Percentiles rank a stretch among this genome's conserved stretches.
Evolutionary conservation across 2,113 vertebrate genomes (phyloP).

Genomic region (Pterocles orientalis): DNA sequence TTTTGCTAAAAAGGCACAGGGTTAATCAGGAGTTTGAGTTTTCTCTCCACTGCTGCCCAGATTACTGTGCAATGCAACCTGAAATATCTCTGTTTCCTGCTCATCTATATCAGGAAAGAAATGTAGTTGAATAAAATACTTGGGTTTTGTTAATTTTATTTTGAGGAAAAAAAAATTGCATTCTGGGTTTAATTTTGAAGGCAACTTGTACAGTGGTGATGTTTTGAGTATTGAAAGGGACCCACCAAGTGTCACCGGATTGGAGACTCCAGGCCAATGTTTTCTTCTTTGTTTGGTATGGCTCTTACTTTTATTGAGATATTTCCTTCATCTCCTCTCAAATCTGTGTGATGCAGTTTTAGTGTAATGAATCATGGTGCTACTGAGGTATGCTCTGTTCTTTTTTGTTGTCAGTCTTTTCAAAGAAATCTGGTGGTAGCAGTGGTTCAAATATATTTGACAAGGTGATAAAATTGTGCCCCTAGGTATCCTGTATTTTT

Average conservation of each 20-base stretch:
- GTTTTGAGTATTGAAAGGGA: not conserved
- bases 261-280: not conserved
- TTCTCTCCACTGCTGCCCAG: not conserved
- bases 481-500: conserved; percentile 49
- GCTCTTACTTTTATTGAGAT: not conserved
- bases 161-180: not conserved
- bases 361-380: not conserved
- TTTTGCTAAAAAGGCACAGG: not conserved
- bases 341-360: not conserved
- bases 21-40: not conserved
- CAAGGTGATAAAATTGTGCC: conserved; percentile 6
- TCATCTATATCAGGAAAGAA: not conserved
- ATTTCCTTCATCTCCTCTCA: not conserved
- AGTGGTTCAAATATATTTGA: not conserved
- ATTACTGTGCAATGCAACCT: not conserved
- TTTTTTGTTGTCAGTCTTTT: not conserved
- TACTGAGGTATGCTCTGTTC: not conserved
- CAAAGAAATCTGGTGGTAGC: not conserved
- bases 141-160: not conserved
- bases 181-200: not conserved
- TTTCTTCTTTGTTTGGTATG: not conserved
- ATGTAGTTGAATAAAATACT: not conserved
- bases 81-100: not conserved
- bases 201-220: not conserved
- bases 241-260: not conserved